Base-by-base conservation (phyloP, 2,888 invertebrate genomes). In the Celastrina argiolus region DNA sequence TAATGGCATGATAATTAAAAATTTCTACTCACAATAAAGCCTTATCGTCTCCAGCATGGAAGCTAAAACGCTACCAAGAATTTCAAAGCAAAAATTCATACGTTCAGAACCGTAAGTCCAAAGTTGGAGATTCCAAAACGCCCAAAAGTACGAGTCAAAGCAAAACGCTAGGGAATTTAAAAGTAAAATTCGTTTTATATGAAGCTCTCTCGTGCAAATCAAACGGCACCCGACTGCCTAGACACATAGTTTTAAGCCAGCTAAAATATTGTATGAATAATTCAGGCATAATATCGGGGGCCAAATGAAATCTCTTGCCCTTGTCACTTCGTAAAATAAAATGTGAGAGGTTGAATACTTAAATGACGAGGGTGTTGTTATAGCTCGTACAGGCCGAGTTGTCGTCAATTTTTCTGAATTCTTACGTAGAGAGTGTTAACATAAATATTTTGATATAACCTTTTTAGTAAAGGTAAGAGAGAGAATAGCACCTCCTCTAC, bases 181-280 rank as follows among this genome's bases (percentile, higher is more conserved):
- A 66, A 66, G 71, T 70, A 51, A 71, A 71, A 71, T 70, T 69
- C 63, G 42, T 51, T 69, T 68, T 69, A 69, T 68, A 70, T 69
- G 69, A 68, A 70, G 67, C 68, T 68, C 69, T 66, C 66, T 70
- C 69, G 70, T 70, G 71, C 72, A 74, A 73, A 75, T 75, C 69
- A 69, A 76, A 74, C 73, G n/a, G 59, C 58, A 59, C 42, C 65
- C 73, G 72, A 72, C 73, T 72, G 72, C 70, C 74, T 66, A 58
- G 42, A 58, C 59, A 58, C 58, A 66, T 59, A 42, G 58, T 66
- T 66, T 75, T 75, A 77, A 81, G 79, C 77, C 80, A 31, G 58
- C 69, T 84, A 85, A 87, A 82, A 87, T 87, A 87, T 86, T 85
- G 85, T 78, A 86, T 86, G 87, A 87, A 87, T 87, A 84, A 87